phyloP scores from a whole-genome alignment of 2,888 invertebrate genomes.

The Papilio gigon region DNA sequence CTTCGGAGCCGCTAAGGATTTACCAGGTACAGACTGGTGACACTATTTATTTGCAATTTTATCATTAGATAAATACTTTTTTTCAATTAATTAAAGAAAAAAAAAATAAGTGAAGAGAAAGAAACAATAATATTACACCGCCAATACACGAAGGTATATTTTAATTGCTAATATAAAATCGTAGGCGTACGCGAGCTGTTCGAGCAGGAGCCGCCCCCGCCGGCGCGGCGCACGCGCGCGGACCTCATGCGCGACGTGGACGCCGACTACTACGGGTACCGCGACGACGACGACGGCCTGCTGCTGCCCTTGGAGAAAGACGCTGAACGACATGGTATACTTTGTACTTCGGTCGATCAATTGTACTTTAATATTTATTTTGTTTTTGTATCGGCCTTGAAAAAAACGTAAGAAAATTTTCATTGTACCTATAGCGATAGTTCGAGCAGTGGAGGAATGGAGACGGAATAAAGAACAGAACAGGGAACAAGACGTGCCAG shows the following conservation, averaged over 20 bases:
- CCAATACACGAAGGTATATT: too few relatives aligned
- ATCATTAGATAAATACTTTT: constrained; percentile 26
- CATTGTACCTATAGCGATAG: constrained; percentile 62
- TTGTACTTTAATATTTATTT: not conserved
- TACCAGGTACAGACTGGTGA: constrained; percentile 91
- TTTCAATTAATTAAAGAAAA: too few relatives aligned
- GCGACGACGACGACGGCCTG: constrained; percentile 99
- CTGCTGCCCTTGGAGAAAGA: constrained; percentile 93
- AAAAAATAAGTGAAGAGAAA: too few relatives aligned
- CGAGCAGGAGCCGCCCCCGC: constrained; percentile 96
- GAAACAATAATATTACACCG: too few relatives aligned
- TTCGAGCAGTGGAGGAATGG: constrained; percentile 87
- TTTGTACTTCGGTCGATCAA: not conserved
- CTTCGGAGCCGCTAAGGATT: constrained; percentile 98
- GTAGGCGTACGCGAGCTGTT: constrained; percentile 97
- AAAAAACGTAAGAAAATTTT: not conserved
- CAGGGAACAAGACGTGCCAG: constrained; percentile 83
- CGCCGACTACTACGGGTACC: constrained; percentile 99
- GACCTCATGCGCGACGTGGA: constrained; percentile 99
- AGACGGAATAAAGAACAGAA: constrained; percentile 82
- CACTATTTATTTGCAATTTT: not conserved
- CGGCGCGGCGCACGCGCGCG: constrained; percentile 94
- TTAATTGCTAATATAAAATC: not conserved
- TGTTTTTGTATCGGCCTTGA: not conserved
- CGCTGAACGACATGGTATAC: constrained; percentile 87